Base-by-base conservation (phyloP, 2,888 invertebrate genomes). In the Leucophenga montana region DNA sequence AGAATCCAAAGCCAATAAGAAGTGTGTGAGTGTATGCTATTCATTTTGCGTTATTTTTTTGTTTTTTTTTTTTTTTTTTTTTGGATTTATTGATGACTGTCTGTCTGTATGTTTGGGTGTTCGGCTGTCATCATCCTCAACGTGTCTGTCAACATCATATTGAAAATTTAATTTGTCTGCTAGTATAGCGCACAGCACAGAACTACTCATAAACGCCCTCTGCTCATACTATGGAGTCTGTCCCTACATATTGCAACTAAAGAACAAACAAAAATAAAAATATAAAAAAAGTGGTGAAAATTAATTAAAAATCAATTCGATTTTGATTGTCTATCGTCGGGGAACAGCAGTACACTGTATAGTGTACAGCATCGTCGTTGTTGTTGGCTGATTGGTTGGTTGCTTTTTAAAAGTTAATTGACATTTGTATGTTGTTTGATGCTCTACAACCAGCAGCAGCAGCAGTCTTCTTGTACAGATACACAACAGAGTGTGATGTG, bases 241-340 rank as follows among this genome's bases (percentile, higher is more conserved):
- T n/a, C n/a, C n/a, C 39, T 39, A 8, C 11, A 39, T 3, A 33
- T 33, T 3, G 3, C 3, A 5, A 59, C 14, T 59, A n/a, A 31
- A 31, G 31, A 59, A 27, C 33, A 56, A 54, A 14, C 18, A 48
- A 48, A 44, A 64, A 65, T 11, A 50, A 39, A 33, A 61, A 61
- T 44, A n/a, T 72, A 73, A 78, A 83, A 83, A 77, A 80, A 76
- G 84, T 82, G 84, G 82, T 82, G 75, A 81, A 83, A 81, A 81
- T 81, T 83, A 81, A 81, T 81, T 81, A 81, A 81, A 81, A 81
- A 83, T 84, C 81, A 81, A 83, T 81, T 81, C 78, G 76, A 83
- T 80, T 81, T 82, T 82, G 82, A 83, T 83, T 81, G 84, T 81
- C 56, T 54, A 61, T 71, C 46, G 50, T 54, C 50, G 50, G 16